phyloP scores from a whole-genome alignment of 2,888 invertebrate genomes.

The Platycnemis pennipes region DNA sequence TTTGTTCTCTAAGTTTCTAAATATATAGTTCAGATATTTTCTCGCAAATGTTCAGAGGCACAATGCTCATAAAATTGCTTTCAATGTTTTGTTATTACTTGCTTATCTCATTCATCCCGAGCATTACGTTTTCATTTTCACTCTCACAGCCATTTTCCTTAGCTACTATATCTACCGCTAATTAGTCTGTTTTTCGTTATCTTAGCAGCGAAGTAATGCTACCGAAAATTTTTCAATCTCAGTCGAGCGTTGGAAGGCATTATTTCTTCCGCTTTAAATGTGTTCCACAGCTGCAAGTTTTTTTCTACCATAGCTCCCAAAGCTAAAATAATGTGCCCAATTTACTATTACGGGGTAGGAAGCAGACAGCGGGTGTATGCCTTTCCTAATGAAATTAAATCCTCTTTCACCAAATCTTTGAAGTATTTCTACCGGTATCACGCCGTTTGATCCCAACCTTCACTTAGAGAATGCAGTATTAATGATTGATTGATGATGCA shows the following conservation, averaged over 20 bases:
- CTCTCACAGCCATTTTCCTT: no score
- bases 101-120: no score
- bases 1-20: no score
- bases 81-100: no score
- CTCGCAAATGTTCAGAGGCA: no score
- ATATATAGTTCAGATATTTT: no score
- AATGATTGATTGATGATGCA: background rate
- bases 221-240: no score
- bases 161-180: no score
- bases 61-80: no score
- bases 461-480: background rate
- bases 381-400: conserved; percentile 25
- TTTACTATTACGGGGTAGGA: background rate
- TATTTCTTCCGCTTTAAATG: background rate
- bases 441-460: background rate
- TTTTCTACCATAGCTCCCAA: background rate
- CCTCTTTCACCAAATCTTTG: background rate
- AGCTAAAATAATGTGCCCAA: background rate
- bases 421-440: background rate
- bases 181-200: no score
- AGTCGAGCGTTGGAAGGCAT: background rate
- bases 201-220: no score
- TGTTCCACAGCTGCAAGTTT: background rate
- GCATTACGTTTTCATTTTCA: no score
- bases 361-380: background rate